These are phyloP conservation scores for Spea multiplicata DNA, from an alignment of 2,113 vertebrate genomes.

Conservation along the genomic window DNA sequence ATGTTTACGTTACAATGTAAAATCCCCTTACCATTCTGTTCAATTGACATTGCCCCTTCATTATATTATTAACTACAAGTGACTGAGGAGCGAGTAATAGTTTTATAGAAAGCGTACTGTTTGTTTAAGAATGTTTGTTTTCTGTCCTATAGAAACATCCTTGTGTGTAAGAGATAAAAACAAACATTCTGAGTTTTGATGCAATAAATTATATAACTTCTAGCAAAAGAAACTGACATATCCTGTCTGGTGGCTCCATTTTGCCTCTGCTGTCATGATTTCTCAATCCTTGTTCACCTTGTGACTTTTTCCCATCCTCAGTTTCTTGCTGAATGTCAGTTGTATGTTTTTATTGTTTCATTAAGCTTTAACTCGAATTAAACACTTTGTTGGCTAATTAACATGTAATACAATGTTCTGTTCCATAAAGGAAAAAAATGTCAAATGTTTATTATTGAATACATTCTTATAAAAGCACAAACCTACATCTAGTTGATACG, in stretches of 20 bases:
- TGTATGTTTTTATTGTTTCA: neutral
- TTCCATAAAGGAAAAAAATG: no score
- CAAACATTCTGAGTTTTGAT: neutral
- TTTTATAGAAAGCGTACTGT: neutral
- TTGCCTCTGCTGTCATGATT: neutral
- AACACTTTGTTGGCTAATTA: no score
- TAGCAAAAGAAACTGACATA: neutral
- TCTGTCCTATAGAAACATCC: neutral
- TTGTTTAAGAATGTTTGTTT: conserved; percentile 5
- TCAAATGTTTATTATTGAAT: no score
- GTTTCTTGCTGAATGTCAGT: neutral
- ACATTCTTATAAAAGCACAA: no score
- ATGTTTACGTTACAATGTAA: conserved; percentile 10
- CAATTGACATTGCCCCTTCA: conserved; percentile 10
- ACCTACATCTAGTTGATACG: no score
- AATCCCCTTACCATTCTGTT: neutral
- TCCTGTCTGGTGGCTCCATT: neutral
- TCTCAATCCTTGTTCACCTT: conserved; percentile 1
- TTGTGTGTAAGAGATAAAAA: neutral
- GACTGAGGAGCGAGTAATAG: neutral
- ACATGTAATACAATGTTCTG: no score
- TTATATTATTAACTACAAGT: conserved; percentile 12
- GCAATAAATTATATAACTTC: neutral
- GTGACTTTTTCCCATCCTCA: neutral
- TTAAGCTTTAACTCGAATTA: neutral